Conservation (phyloP, 2,888 invertebrate species). For the Thalpophila matura region DNA sequence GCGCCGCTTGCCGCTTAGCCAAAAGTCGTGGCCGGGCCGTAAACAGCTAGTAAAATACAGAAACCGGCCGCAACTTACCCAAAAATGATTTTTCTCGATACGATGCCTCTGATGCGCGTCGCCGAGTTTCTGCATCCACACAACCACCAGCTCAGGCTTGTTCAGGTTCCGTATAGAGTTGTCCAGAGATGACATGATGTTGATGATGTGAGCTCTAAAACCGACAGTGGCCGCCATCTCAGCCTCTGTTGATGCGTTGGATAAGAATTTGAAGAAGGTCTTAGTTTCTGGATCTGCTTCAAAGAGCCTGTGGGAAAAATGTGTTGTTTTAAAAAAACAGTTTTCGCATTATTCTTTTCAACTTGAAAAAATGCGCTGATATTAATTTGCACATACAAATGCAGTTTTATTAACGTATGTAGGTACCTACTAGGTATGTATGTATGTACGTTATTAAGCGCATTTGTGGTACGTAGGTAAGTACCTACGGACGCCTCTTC, state of each 20-base stretch:
- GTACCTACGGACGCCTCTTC: too few relatives aligned
- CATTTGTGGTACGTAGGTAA: too few relatives aligned
- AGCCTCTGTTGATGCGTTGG: conserved; percentile 65
- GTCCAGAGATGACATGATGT: conserved; percentile 76
- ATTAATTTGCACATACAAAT: too few relatives aligned
- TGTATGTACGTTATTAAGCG: too few relatives aligned
- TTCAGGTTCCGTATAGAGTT: conserved; percentile 72
- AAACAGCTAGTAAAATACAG: not conserved
- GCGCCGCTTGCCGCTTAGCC: too few relatives aligned
- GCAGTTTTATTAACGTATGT: too few relatives aligned
- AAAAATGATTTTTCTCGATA: conserved; percentile 72
- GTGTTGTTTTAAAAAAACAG: not conserved
- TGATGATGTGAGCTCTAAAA: conserved; percentile 80
- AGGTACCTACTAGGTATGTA: too few relatives aligned
- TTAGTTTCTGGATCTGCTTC: conserved; percentile 72
- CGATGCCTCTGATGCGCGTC: conserved; percentile 71
- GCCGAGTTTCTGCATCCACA: conserved; percentile 80
- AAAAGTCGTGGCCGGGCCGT: too few relatives aligned
- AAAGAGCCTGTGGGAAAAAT: conserved; percentile 67
- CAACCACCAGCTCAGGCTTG: conserved; percentile 76
- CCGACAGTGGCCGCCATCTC: conserved; percentile 67
- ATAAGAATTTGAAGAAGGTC: conserved; percentile 75
- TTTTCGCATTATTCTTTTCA: too few relatives aligned
- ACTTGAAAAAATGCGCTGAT: too few relatives aligned
- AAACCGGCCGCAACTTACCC: conserved; percentile 69